Conservation (phyloP, 2,888 invertebrate genomes). For the Chloroclystis v-ata region DNA sequence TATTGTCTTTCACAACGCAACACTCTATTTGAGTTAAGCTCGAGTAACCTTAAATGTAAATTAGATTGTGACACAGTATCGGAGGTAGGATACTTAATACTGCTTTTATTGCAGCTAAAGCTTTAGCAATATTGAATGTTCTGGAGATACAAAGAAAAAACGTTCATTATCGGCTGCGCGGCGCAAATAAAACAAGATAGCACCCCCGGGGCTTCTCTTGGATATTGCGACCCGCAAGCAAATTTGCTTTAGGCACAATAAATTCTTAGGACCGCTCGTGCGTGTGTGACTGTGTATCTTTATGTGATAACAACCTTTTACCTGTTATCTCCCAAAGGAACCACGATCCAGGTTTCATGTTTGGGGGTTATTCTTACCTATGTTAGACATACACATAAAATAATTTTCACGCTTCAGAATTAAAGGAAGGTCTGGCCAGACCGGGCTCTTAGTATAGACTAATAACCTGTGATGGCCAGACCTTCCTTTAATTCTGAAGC, state of each 20-base stretch:
- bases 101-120: constrained; percentile 62
- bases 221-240: constrained; percentile 75
- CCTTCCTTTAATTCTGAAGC: too few relatives aligned
- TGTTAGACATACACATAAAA: too few relatives aligned
- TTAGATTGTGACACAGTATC: constrained; percentile 43
- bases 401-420: too few relatives aligned
- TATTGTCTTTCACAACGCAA: too few relatives aligned
- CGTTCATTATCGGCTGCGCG: constrained; percentile 68
- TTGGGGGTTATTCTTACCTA: too few relatives aligned
- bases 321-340: too few relatives aligned
- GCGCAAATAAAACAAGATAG: constrained; percentile 70
- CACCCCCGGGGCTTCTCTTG: constrained; percentile 64
- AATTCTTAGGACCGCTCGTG: constrained; percentile 52
- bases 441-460: too few relatives aligned
- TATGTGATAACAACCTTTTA: too few relatives aligned
- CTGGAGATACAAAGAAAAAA: constrained; percentile 58
- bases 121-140: constrained; percentile 53
- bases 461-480: too few relatives aligned
- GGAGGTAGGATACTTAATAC: constrained; percentile 43
- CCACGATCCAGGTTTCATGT: too few relatives aligned
- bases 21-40: too few relatives aligned
- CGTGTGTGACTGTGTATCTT: constrained; percentile 45
- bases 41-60: constrained; percentile 15
- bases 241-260: constrained; percentile 74
- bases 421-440: too few relatives aligned